These are phyloP conservation scores for Daboia siamensis DNA, from an alignment of 2,113 vertebrate genomes.

Conservation along the genomic window DNA sequence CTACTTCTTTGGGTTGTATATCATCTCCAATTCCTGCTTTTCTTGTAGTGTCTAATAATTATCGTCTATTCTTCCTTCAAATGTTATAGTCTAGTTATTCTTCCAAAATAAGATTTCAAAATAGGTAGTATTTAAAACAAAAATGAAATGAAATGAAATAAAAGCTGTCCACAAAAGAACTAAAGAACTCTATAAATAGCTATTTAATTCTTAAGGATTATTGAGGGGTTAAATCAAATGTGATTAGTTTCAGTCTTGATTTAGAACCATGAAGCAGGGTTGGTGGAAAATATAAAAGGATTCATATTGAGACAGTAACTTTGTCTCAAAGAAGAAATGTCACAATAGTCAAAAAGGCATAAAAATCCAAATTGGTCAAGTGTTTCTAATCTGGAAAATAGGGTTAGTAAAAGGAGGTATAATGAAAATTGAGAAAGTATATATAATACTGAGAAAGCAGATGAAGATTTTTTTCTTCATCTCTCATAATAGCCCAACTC, in stretches of 20 bases:
- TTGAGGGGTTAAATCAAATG: neutral
- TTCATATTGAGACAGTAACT: neutral
- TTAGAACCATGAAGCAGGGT: slow-evolving; percentile 21
- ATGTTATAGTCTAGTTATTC: neutral
- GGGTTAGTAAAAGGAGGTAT: neutral
- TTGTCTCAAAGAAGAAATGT: neutral
- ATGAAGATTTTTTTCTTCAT: too few relatives aligned
- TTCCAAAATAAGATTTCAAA: neutral
- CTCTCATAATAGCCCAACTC: neutral
- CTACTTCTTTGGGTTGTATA: neutral
- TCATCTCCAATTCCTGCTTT: neutral
- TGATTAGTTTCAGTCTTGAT: neutral
- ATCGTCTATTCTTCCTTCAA: neutral
- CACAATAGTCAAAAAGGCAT: neutral
- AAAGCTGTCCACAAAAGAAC: neutral
- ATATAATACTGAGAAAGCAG: neutral
- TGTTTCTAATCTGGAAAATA: neutral
- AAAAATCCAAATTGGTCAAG: neutral
- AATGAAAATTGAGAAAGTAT: neutral
- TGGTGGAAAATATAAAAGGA: neutral
- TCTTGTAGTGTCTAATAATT: neutral
- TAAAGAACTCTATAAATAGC: neutral
- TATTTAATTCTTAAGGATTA: neutral
- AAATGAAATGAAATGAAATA: neutral
- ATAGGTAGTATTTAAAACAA: neutral